Percentiles rank a stretch among this genome's conserved stretches.
Evolutionary conservation across 2,888 invertebrate genomes (phyloP).

Genomic region (Abrostola triplasia): DNA sequence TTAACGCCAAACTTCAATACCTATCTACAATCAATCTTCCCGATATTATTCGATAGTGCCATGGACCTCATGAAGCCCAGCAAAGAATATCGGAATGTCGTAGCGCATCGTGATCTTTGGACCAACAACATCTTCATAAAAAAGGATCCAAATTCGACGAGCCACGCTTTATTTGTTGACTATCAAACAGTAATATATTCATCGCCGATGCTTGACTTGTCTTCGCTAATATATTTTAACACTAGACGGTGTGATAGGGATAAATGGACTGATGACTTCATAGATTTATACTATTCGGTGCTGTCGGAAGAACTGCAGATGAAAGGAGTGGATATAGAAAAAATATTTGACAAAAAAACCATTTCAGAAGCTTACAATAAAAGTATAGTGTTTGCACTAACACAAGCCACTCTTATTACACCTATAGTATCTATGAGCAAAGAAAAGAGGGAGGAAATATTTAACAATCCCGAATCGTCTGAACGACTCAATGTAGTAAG

Average conservation of each 20-base stretch:
- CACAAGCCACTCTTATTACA: constrained; percentile 77
- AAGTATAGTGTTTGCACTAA: constrained; percentile 74
- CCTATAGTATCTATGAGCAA: constrained; percentile 71
- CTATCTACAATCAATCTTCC: constrained; percentile 63
- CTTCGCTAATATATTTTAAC: constrained; percentile 87
- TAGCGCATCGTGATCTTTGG: constrained; percentile 90
- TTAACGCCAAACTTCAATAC: constrained; percentile 60
- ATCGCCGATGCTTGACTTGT: constrained; percentile 90
- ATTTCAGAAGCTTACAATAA: constrained; percentile 69
- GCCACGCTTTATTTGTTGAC: constrained; percentile 89
- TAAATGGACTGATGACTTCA: constrained; percentile 76
- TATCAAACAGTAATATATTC: constrained; percentile 91
- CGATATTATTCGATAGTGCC: constrained; percentile 66
- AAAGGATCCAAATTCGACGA: constrained; percentile 64
- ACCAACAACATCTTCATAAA: constrained; percentile 89
- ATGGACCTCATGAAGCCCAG: constrained; percentile 76
- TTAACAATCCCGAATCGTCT: constrained; percentile 65
- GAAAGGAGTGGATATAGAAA: constrained; percentile 62
- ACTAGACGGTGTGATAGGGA: constrained; percentile 79
- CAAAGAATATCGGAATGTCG: constrained; percentile 79
- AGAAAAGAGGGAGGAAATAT: constrained; percentile 67
- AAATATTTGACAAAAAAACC: constrained; percentile 61
- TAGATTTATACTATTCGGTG: constrained; percentile 87
- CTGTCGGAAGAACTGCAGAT: constrained; percentile 78
- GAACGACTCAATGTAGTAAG: constrained; percentile 66